Base-by-base conservation (phyloP, 1,140 invertebrate species). In the Mesaphorura yosii region DNA sequence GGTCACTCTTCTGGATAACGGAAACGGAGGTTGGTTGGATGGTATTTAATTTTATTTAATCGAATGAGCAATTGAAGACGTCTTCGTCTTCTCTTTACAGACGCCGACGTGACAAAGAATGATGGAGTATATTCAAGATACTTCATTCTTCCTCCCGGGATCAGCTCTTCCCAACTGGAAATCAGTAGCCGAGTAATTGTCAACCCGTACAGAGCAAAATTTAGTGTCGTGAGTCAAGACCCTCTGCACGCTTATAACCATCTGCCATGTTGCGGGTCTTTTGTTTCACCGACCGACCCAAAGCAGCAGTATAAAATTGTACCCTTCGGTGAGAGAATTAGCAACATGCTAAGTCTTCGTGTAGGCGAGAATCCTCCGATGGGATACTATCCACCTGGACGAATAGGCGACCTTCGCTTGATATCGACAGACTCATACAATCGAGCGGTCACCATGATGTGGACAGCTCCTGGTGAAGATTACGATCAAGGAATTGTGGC, bases 91-190 rank as follows among this genome's bases (percentile, higher is more conserved):
- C 28, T 54, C 60, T 41, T 59, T 64, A n/a, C 56, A 76, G 80
- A 79, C 67, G 76, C 78, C 2, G 80, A 83, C 66, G 70, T 81
- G 10, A 76, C 73, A n/a, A 73, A 73, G 67, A 73, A 74, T 7
- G 80, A 83, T 66, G 80, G 80, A 15, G 69, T 82, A 15, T 83
- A 82, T 64, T 76, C 77, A 0, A 68, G 76, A 46, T 81, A 78
- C 59, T 78, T 79, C 56, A 76, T 73, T 22, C 66, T 73, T n/a
- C 66, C 65, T 23, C 64, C 68, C 46, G 67, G 67, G 29, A 46
- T 60, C 12, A 48, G 41, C 2, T 27, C 51, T 12, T 37, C 57
- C 1, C 52, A 56, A 25, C 23, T 61, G 26, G 57, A 61, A 34
- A 57, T 64, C 25, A 59, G 55, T 29, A 48, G 54, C 29, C 50